Evolutionary conservation across 1,140 invertebrate genomes (phyloP), one percentile per base, ranked within the genome.

Genomic region (Ditylenchus dipsaci): DNA sequence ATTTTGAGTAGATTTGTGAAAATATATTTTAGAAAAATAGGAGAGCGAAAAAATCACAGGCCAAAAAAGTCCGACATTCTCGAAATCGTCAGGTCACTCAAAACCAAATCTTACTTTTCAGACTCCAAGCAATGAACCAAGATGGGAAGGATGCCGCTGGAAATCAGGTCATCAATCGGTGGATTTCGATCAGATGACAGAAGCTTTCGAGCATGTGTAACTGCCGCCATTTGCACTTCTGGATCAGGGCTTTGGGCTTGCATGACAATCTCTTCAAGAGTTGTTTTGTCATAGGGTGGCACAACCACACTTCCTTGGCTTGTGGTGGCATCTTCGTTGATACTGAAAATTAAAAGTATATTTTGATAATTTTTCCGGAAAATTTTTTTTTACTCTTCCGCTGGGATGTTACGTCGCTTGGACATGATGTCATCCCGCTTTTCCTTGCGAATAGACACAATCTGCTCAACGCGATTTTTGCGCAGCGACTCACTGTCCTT

Each of bases 171-270:
- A 87, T 98, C 92, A 80, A 99, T 98, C n/a, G 95, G 95, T 75
- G 95, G 95, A 87, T 97, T 97, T 75, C 91, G 89, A 85, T 98
- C 94, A 49, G 91, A 93, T 1, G 94, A 97, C 5, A 99, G 86
- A 63, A 99, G 86, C 85, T 96, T 97, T 68, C 95, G 77, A 21
- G 80, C 80, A 45, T 81, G 80, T 13, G 76, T 79, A 17, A 82
- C 79, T 33, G 80, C 80, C 21, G 57, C 27, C 75, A 82, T 67
- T 67, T 83, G 78, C 27, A 69, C 65, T 27, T 77, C 78, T 11
- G 78, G 70, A 57, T 82, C 80, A 0, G 63, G 43, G 42, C 67
- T 72, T 58, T 74, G 69, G 19, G 80, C 81, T 42, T 82, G 65
- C 21, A 49, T 67, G 13, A 82, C 80, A 38, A 83, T 82, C 42